These are phyloP conservation scores for Spea bombifrons DNA, from an alignment of 2,113 vertebrate genomes.

Conservation along the genomic window DNA sequence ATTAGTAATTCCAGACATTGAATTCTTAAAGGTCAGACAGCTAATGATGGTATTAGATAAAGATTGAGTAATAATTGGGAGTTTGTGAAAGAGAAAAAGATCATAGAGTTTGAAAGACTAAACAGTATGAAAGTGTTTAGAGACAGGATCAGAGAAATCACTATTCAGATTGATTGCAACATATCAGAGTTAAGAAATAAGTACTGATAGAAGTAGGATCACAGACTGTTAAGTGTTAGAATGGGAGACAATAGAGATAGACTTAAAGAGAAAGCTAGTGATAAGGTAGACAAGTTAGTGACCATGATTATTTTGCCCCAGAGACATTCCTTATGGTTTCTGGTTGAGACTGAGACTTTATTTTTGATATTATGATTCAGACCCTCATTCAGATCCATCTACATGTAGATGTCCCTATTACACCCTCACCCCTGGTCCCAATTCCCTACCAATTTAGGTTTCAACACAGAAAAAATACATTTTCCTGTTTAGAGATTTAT, in stretches of 20 bases:
- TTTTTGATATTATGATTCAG: conserved; percentile 45
- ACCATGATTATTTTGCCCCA: conserved; percentile 26
- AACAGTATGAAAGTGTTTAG: not conserved
- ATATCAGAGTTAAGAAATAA: conserved; percentile 17
- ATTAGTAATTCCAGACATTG: not conserved
- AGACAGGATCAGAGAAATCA: not conserved
- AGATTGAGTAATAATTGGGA: conserved; percentile 14
- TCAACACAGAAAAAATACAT: conserved; percentile 31
- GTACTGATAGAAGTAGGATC: conserved; percentile 28
- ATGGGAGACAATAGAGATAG: conserved; percentile 36
- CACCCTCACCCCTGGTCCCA: not conserved
- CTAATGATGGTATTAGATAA: conserved; percentile 1
- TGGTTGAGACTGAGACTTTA: conserved; percentile 41
- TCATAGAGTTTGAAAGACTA: not conserved
- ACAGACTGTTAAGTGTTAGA: conserved; percentile 29
- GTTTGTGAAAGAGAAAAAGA: not conserved
- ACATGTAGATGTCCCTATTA: conserved; percentile 21
- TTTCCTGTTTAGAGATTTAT: conserved; percentile 44
- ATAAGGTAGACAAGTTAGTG: conserved; percentile 33
- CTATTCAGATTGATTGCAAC: conserved; percentile 21
- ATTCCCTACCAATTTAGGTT: conserved; percentile 34
- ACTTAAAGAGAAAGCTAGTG: conserved; percentile 19
- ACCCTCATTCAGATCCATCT: conserved; percentile 30
- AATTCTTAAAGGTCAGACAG: not conserved
- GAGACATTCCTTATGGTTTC: conserved; percentile 15